Percentiles rank a stretch among this genome's conserved stretches.
Evolutionary conservation across 2,113 vertebrate genomes (phyloP).

Genomic region (Nanorana parkeri): DNA sequence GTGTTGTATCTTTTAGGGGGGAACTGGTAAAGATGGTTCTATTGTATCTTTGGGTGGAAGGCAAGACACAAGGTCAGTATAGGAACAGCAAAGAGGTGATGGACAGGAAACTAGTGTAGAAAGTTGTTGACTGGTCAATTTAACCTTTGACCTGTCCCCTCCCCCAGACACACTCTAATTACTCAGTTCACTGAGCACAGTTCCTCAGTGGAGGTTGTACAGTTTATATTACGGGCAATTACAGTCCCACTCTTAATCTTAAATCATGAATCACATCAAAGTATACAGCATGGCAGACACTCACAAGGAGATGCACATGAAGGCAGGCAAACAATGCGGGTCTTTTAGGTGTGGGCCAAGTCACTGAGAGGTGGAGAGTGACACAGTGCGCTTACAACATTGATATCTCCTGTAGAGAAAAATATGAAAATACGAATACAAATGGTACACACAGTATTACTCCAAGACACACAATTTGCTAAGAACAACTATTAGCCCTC

Average conservation of each 20-base stretch:
- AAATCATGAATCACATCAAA: not conserved
- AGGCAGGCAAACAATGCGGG: not conserved
- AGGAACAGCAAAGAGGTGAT: not conserved
- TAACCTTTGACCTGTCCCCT: constrained; percentile 31
- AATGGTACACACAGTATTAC: not conserved
- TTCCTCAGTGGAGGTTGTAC: not conserved
- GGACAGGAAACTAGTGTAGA: not conserved
- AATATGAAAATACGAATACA: not conserved
- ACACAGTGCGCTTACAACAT: not conserved
- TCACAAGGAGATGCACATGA: constrained; percentile 32
- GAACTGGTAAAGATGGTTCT: no score
- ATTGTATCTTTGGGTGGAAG: not conserved
- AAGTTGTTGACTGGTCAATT: constrained; percentile 12
- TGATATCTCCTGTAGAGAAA: not conserved
- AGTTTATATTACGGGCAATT: not conserved
- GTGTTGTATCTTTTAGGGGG: no score
- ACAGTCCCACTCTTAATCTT: not conserved
- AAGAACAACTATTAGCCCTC: no score
- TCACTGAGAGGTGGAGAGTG: not conserved
- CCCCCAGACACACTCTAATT: not conserved
- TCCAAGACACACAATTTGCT: no score
- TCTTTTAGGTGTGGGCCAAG: not conserved
- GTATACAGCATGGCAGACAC: not conserved
- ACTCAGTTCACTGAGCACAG: constrained; percentile 18
- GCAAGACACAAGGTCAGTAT: not conserved